These are phyloP conservation scores for Coelogynopora nodosa DNA, from an alignment of 2,888 invertebrate genomes.

Conservation along the genomic window DNA sequence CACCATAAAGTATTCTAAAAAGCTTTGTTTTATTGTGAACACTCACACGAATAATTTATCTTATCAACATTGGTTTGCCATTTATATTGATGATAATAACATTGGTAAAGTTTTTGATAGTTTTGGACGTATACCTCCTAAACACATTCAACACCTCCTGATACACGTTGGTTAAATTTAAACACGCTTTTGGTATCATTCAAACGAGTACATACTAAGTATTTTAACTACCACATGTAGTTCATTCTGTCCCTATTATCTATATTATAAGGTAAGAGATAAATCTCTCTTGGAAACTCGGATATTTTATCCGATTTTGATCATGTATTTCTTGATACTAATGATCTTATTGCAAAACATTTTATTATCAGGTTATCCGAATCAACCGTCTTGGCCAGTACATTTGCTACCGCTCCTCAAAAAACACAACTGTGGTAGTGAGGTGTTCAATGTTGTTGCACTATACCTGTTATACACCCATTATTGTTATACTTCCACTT, in stretches of 20 bases:
- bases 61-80: background rate
- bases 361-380: background rate
- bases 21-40: background rate
- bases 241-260: background rate
- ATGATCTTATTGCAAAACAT: too few relatives aligned
- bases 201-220: background rate
- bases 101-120: background rate
- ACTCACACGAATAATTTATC: background rate
- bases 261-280: background rate
- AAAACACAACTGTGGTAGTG: background rate
- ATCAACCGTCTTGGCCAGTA: background rate
- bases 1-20: background rate
- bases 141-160: background rate
- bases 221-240: background rate
- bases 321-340: too few relatives aligned
- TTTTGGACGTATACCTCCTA: background rate
- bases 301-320: too few relatives aligned
- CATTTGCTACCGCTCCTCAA: background rate
- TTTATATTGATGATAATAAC: background rate
- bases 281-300: too few relatives aligned
- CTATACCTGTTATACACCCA: too few relatives aligned
- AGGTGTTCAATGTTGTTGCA: background rate
- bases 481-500: too few relatives aligned
- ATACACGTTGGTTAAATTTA: background rate
- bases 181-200: background rate